Conservation (phyloP, 2,888 invertebrate species). For the Acronicta leporina region DNA sequence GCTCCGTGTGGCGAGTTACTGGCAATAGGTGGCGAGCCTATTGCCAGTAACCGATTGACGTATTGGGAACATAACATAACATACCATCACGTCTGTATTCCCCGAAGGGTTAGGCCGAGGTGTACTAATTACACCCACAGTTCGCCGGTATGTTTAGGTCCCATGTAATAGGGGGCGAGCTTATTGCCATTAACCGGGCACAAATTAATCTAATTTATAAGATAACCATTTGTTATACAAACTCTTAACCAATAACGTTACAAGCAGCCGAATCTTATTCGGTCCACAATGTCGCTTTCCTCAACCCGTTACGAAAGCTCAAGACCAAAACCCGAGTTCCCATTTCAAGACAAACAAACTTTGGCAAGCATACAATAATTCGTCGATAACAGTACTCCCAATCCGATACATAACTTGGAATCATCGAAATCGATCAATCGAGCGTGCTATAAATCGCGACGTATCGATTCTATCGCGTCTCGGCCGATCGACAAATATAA, state of each 20-base stretch:
- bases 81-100: no score
- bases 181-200: no score
- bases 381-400: constrained; percentile 68
- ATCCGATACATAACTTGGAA: constrained; percentile 76
- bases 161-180: no score
- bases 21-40: no score
- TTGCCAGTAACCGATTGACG: no score
- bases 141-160: no score
- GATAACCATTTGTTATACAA: background rate
- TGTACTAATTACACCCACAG: no score
- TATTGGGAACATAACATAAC: no score
- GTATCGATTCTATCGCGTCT: constrained; percentile 85
- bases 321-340: constrained; percentile 32
- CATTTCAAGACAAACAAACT: constrained; percentile 60
- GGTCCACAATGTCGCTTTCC: constrained; percentile 21
- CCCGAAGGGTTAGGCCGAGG: no score
- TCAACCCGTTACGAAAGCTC: constrained; percentile 26
- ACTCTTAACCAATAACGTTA: constrained; percentile 10
- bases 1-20: no score
- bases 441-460: constrained; percentile 83
- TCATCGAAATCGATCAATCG: constrained; percentile 85
- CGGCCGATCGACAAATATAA: constrained; percentile 86
- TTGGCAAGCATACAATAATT: constrained; percentile 67
- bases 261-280: constrained; percentile 12
- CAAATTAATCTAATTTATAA: no score